Conservation (phyloP, 2,888 invertebrate species). For the Hirtodrosophila trivittata region DNA sequence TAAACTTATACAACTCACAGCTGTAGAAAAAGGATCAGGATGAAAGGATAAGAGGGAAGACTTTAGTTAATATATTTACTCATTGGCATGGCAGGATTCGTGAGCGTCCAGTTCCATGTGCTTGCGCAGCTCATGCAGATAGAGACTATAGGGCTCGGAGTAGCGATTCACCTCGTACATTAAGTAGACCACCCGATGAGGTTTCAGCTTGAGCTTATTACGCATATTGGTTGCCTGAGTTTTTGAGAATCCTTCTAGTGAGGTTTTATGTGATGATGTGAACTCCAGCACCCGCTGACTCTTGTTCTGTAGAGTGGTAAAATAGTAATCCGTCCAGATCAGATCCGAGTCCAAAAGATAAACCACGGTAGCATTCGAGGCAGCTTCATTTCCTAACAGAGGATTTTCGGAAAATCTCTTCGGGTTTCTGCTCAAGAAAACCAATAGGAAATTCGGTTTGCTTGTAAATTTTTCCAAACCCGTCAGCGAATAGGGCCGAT, state of each 20-base stretch:
- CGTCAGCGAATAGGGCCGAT: slow-evolving; percentile 33
- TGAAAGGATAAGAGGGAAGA: too few species aligned
- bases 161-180: slow-evolving; percentile 20
- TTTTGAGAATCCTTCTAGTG: background rate
- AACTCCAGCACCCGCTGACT: slow-evolving; percentile 16
- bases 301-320: background rate
- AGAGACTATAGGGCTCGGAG: slow-evolving; percentile 15
- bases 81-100: slow-evolving; percentile 3
- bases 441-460: slow-evolving; percentile 28
- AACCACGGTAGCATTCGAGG: slow-evolving; percentile 60
- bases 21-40: slow-evolving; percentile 17
- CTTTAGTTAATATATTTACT: slow-evolving; percentile 37
- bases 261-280: background rate
- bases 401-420: slow-evolving; percentile 19
- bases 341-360: slow-evolving; percentile 66
- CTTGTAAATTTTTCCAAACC: slow-evolving; percentile 18
- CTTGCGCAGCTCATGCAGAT: slow-evolving; percentile 37
- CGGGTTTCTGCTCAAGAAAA: slow-evolving; percentile 35
- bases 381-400: background rate
- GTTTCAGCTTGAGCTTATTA: slow-evolving; percentile 14
- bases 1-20: slow-evolving; percentile 85
- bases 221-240: background rate
- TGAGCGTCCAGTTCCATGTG: slow-evolving; percentile 28
- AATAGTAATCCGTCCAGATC: slow-evolving; percentile 48
- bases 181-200: slow-evolving; percentile 22